A percentile compares a stretch with the other conserved stretches of the same genome.
These are phyloP conservation scores for Oophaga pumilio DNA, from an alignment of 2,113 vertebrate genomes.

Conservation along the genomic window DNA sequence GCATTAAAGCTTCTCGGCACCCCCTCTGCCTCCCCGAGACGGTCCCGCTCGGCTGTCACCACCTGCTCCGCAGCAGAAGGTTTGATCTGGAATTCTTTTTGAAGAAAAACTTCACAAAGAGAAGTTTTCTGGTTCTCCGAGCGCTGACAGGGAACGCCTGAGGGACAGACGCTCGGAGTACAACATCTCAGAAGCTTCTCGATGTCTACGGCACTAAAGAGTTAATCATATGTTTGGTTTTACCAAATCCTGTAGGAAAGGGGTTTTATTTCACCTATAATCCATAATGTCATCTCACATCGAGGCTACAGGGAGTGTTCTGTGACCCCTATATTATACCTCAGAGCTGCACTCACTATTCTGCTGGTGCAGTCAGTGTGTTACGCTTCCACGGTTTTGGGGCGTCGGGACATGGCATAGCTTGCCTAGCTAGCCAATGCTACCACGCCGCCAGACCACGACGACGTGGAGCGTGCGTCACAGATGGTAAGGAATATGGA, in stretches of 20 bases:
- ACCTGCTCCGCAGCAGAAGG: slow-evolving; percentile 8
- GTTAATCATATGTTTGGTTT: neutral
- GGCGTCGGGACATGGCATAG: too few species aligned
- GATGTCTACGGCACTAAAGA: neutral
- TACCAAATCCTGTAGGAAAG: neutral
- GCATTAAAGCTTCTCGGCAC: neutral
- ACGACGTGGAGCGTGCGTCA: too few species aligned
- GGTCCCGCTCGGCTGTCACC: slow-evolving; percentile 2
- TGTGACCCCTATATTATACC: too few species aligned
- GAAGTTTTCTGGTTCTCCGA: slow-evolving; percentile 7
- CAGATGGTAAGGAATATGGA: too few species aligned
- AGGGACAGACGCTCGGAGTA: slow-evolving; percentile 4
- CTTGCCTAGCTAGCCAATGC: too few species aligned
- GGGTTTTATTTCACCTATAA: neutral
- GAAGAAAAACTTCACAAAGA: slow-evolving; percentile 33
- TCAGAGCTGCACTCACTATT: too few species aligned
- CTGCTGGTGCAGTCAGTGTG: too few species aligned
- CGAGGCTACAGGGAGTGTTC: neutral
- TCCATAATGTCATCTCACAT: neutral
- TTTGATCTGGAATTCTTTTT: slow-evolving; percentile 46
- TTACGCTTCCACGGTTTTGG: too few species aligned
- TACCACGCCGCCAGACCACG: too few species aligned
- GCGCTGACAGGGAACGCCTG: slow-evolving; percentile 5
- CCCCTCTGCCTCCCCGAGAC: neutral
- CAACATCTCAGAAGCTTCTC: slow-evolving; percentile 1